These are phyloP conservation scores for Brachyptera putata DNA, from an alignment of 2,888 invertebrate species.

Conservation along the genomic window DNA sequence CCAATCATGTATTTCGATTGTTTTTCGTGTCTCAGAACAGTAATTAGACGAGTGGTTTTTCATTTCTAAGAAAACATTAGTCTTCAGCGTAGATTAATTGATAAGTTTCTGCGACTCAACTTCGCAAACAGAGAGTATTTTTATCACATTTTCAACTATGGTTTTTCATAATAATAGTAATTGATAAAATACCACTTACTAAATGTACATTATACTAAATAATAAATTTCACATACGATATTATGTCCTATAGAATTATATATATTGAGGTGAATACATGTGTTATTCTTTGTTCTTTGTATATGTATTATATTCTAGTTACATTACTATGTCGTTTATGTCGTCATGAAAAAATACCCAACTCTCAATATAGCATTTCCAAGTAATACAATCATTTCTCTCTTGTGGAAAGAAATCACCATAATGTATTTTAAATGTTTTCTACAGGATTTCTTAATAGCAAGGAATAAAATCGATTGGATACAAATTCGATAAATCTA, in stretches of 20 bases:
- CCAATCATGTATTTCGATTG: not conserved
- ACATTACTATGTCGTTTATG: constrained; percentile 8
- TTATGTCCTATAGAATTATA: constrained; percentile 18
- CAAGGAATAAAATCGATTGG: too few species aligned
- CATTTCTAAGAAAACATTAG: too few species aligned
- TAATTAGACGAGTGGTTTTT: too few species aligned
- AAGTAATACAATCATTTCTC: not conserved
- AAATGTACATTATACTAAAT: constrained; percentile 19
- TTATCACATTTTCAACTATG: constrained; percentile 17
- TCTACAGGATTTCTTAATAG: not conserved
- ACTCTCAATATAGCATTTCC: constrained; percentile 14
- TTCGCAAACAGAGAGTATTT: constrained; percentile 22
- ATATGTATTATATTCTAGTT: constrained; percentile 19
- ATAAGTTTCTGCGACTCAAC: too few species aligned
- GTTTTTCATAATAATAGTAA: constrained; percentile 11
- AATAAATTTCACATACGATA: constrained; percentile 23
- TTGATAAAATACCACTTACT: constrained; percentile 19
- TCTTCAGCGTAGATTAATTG: too few species aligned
- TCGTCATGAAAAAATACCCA: constrained; percentile 3
- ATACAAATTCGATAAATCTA: too few species aligned
- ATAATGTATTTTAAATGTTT: not conserved
- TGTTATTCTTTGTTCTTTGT: constrained; percentile 29
- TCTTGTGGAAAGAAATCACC: not conserved
- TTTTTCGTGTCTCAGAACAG: too few species aligned
- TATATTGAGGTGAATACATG: constrained; percentile 12